Conservation (phyloP, 2,797 vertebrate genomes). For the Myiotriccus ornatus region DNA sequence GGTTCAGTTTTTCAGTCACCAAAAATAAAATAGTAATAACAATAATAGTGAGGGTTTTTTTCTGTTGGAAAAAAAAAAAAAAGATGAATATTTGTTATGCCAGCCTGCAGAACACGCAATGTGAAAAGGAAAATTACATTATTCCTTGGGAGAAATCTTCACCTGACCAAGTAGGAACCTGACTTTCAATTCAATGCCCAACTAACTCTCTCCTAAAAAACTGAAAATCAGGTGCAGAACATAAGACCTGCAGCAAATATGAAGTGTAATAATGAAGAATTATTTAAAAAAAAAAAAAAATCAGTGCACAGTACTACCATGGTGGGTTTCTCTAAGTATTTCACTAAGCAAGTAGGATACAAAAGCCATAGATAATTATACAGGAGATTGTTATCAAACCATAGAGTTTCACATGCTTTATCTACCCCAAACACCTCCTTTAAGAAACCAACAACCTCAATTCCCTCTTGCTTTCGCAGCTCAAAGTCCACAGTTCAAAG, state of each 20-base stretch:
- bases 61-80: constrained; percentile 62
- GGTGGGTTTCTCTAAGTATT: neutral
- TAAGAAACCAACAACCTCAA: neutral
- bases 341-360: neutral
- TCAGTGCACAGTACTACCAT: accelerated
- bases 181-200: neutral
- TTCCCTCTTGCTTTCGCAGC: neutral
- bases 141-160: neutral
- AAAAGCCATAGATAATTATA: neutral
- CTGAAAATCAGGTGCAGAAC: neutral
- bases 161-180: neutral
- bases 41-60: neutral
- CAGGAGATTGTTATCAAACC: neutral
- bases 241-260: neutral
- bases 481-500: neutral
- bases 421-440: neutral
- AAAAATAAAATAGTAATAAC: constrained; percentile 57
- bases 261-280: neutral
- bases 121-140: neutral
- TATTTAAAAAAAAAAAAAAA: neutral
- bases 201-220: neutral
- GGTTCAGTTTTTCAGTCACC: constrained; percentile 76
- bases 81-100: constrained; percentile 23
- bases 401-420: neutral
- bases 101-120: constrained; percentile 9